phyloP scores from a whole-genome alignment of 2,797 vertebrate genomes.

The Gallinago solitaria region DNA sequence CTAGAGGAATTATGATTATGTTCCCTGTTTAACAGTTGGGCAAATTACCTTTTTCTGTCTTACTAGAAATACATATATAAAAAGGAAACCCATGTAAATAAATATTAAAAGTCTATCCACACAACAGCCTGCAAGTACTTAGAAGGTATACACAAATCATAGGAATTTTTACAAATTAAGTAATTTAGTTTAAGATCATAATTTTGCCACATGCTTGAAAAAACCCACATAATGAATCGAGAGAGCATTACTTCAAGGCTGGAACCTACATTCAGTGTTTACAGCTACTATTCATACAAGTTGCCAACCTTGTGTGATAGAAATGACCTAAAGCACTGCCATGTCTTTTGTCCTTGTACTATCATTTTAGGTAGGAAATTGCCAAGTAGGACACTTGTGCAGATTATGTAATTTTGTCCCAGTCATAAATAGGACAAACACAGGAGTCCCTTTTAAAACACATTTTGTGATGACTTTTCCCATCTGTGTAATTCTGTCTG shows the following conservation, averaged over 20 bases:
- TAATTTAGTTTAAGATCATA: neutral
- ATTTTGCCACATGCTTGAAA: neutral
- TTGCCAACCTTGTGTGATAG: neutral
- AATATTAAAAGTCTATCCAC: neutral
- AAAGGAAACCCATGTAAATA: neutral
- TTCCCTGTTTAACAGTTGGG: neutral
- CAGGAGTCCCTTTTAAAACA: neutral
- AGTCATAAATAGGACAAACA: conserved; percentile 53
- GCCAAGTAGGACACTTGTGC: conserved; percentile 28
- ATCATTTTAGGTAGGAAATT: conserved; percentile 3
- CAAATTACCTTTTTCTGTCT: neutral
- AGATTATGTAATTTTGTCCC: conserved; percentile 36
- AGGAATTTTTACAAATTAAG: neutral
- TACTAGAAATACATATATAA: neutral
- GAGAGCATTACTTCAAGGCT: neutral
- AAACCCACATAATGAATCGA: neutral
- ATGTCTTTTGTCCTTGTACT: conserved; percentile 25
- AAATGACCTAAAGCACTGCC: neutral
- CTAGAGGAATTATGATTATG: neutral
- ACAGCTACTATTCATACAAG: neutral
- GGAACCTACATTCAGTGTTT: neutral
- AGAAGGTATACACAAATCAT: neutral
- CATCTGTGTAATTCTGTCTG: neutral
- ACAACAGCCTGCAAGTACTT: neutral
- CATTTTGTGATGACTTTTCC: neutral